phyloP scores from a whole-genome alignment of 2,797 vertebrate genomes.

The Neosalanx taihuensis region DNA sequence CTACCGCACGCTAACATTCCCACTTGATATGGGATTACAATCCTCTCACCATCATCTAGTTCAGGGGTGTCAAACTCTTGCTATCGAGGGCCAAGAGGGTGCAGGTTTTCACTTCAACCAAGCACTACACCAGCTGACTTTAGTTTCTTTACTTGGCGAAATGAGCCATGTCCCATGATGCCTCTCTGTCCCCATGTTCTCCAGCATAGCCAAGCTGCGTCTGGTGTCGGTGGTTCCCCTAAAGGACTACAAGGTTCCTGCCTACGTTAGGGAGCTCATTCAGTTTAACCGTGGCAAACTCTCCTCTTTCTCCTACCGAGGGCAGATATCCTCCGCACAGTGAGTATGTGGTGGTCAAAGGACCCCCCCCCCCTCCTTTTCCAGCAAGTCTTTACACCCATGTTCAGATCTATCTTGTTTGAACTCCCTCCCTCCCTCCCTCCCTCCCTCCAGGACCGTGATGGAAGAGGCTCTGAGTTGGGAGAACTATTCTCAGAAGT shows the following conservation, averaged over 20 bases:
- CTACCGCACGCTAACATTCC: not conserved
- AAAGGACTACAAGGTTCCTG: constrained; percentile 1
- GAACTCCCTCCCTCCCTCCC: rapidly evolving
- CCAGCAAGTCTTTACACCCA: too few relatives aligned
- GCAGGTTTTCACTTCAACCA: too few relatives aligned
- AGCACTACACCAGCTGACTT: too few relatives aligned
- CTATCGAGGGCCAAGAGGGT: too few relatives aligned
- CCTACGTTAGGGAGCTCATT: constrained; percentile 40
- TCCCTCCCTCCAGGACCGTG: constrained; percentile 47
- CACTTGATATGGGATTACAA: not conserved
- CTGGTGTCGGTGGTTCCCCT: constrained; percentile 32
- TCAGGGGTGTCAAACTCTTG: too few relatives aligned
- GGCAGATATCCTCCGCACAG: constrained; percentile 28
- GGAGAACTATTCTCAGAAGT: constrained; percentile 77
- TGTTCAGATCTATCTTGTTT: too few relatives aligned
- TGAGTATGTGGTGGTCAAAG: constrained; percentile 23
- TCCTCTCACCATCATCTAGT: not conserved
- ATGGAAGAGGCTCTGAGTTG: constrained; percentile 67
- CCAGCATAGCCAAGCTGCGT: constrained; percentile 39
- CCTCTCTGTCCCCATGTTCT: not conserved
- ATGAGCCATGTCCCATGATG: not conserved
- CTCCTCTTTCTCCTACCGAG: rapidly evolving
- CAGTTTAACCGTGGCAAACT: constrained; percentile 29
- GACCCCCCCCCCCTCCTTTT: too few relatives aligned
- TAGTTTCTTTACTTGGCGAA: too few relatives aligned